These are phyloP conservation scores for Mesodorylaimus sp. DNA, from an alignment of 2,888 invertebrate genomes.

Conservation along the genomic window DNA sequence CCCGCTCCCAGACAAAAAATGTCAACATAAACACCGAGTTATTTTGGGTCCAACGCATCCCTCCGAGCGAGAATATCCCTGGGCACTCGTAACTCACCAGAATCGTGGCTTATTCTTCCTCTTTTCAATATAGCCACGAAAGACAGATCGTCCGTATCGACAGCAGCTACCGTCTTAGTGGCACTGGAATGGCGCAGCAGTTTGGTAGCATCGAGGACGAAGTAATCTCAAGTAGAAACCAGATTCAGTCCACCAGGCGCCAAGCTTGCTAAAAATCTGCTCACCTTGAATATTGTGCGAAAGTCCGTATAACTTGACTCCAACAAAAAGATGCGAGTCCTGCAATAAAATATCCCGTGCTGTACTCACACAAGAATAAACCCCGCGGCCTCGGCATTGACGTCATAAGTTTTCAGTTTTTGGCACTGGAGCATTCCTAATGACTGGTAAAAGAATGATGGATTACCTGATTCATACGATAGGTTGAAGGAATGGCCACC, in stretches of 20 bases:
- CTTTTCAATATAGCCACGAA: background rate
- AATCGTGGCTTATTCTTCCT: background rate
- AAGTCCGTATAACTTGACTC: constrained; percentile 3
- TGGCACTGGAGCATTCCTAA: too few species aligned
- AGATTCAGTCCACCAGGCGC: background rate
- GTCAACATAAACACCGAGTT: too few species aligned
- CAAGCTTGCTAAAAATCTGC: background rate
- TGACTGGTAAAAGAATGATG: background rate
- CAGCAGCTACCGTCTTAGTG: background rate
- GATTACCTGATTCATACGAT: background rate
- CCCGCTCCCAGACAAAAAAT: too few species aligned
- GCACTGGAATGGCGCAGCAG: background rate
- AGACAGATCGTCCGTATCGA: background rate
- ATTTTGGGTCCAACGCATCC: too few species aligned
- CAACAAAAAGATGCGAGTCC: constrained; percentile 3
- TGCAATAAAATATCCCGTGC: background rate
- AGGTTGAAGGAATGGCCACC: background rate
- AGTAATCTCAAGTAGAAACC: background rate
- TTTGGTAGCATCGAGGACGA: constrained; percentile 1
- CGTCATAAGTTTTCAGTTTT: too few species aligned
- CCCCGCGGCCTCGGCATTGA: too few species aligned
- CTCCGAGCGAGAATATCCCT: too few species aligned
- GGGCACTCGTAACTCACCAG: background rate
- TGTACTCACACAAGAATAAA: background rate
- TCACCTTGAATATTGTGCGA: constrained; percentile 2